Conservation (phyloP, 2,797 vertebrate genomes). For the Centroberyx gerrardi region DNA sequence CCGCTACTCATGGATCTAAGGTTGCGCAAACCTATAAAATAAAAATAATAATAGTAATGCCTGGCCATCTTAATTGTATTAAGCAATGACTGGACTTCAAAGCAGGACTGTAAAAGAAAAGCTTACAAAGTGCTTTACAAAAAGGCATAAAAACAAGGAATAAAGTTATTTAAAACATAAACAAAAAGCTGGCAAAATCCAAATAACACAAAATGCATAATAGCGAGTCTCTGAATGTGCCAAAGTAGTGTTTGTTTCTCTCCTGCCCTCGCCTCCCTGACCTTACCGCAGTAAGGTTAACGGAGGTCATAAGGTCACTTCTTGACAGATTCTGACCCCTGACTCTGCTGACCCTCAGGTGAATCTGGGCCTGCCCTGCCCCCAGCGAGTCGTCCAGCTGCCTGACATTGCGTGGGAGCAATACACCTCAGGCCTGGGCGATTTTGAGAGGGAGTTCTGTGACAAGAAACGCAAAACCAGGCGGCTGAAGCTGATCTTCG, state of each 20-base stretch:
- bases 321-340: not conserved
- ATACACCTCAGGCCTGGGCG: constrained; percentile 95
- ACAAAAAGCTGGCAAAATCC: not conserved
- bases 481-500: constrained; percentile 94
- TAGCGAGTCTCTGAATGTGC: too few species aligned
- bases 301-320: not conserved
- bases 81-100: not conserved
- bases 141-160: too few species aligned
- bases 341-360: constrained; percentile 80
- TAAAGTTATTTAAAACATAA: not conserved
- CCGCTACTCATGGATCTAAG: too few species aligned
- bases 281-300: not conserved
- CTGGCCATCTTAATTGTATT: too few species aligned
- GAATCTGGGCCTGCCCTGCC: constrained; percentile 93
- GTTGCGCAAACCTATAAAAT: too few species aligned
- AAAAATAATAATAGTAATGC: too few species aligned
- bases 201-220: too few species aligned
- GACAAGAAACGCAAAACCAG: constrained; percentile 97
- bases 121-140: not conserved
- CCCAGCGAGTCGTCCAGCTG: constrained; percentile 97
- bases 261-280: not conserved
- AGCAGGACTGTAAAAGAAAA: not conserved
- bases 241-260: not conserved
- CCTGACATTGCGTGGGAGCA: constrained; percentile 98
- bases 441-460: constrained; percentile 96